Percentiles rank a stretch among this genome's conserved stretches.
These are phyloP conservation scores for Athalia rosae DNA, from an alignment of 2,888 invertebrate species.

Conservation along the genomic window DNA sequence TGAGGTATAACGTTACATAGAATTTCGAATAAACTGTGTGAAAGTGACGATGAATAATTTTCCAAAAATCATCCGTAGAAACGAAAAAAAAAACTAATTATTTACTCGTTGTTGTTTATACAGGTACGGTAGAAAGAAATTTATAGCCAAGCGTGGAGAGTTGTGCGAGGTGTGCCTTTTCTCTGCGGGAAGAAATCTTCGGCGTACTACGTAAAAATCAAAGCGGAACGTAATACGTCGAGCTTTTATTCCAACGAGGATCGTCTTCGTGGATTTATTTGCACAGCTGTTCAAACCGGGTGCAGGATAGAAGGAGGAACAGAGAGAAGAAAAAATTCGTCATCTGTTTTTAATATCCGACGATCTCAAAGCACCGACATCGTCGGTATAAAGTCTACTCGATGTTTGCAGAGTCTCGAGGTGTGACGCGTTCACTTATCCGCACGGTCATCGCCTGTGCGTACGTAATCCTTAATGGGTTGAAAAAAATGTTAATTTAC, in stretches of 20 bases:
- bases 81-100: no score
- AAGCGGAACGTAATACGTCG: no score
- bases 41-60: no score
- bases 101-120: no score
- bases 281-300: conserved; percentile 66
- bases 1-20: no score
- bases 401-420: conserved; percentile 27
- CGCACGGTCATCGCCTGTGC: not conserved
- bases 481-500: no score
- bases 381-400: not conserved
- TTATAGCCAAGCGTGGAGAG: not conserved
- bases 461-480: no score
- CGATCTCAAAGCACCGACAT: not conserved
- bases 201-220: no score
- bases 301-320: conserved; percentile 40
- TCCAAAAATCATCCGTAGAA: no score
- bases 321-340: conserved; percentile 25
- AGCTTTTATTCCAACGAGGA: not conserved
- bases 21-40: no score
- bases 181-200: not conserved
- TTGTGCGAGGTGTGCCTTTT: not conserved
- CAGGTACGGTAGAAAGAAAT: not conserved
- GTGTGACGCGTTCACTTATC: conserved; percentile 31
- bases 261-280: conserved; percentile 55
- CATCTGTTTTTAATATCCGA: conserved; percentile 37